Evolutionary conservation across 2,888 invertebrate species (phyloP), one percentile per base, ranked within the genome.

Genomic region (Bombylius major): DNA sequence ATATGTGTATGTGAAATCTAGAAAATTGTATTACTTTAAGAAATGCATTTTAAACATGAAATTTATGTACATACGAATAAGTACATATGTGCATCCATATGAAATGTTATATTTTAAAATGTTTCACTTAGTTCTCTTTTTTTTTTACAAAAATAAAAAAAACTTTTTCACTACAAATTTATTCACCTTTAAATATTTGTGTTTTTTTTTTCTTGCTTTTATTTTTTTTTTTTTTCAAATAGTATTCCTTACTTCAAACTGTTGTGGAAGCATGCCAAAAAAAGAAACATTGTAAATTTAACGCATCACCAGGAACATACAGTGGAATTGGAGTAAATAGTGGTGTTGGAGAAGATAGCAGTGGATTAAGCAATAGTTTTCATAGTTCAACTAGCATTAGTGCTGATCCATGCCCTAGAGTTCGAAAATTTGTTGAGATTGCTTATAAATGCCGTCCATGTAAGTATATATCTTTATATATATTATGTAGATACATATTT

Each of bases 361-460:
- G 69, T 60, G 70, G 71, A 50, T 53, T 55, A 13, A 53, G 53
- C 47, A 54, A 50, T 42, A 54, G 57, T 32, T 57, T 57, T 42
- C 53, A 59, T 51, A 70, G 69, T 63, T 65, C 69, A 46, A 69
- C 65, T 62, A 63, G 67, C 62, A 66, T 67, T 61, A 69, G 65
- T 61, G 65, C 63, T 61, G 71, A 97, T 76, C 95, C 95, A 0
- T 97, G 97, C 70, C 95, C 95, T 13, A 87, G 87, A 34, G 84
- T 89, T 51, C 80, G 88, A 60, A 94, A 96, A 76, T 94, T 92
- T 77, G 89, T 95, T 64, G 93, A 95, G 77, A 89, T 96, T 60
- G 90, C 91, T 65, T 97, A 93, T 79, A 95, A 95, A 76, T 97
- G 97, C 79, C 83, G 91, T 76, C 97, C 97, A 69, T 91, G 96